Conservation (phyloP, 2,797 vertebrate species). For the Iguana delicatissima region DNA sequence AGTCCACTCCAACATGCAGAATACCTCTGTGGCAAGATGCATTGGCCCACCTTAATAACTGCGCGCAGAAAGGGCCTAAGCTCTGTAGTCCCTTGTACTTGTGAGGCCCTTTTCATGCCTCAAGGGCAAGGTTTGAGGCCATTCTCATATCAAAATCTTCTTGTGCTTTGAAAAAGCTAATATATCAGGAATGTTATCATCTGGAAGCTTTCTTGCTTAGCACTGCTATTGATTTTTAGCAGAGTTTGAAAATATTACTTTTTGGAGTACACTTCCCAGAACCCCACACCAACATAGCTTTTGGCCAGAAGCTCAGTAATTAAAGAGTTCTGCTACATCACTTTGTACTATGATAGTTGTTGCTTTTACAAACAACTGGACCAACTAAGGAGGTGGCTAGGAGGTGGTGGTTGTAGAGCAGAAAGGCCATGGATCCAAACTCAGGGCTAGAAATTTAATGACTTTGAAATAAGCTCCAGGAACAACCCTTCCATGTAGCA, state of each 20-base stretch:
- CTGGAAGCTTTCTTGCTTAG: not conserved
- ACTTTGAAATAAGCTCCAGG: not conserved
- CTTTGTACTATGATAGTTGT: conserved; percentile 19
- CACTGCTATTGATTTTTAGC: not conserved
- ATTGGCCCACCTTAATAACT: no score
- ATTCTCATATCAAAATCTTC: not conserved
- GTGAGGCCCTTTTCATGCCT: no score
- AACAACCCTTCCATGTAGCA: conserved; percentile 3
- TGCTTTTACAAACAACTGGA: conserved; percentile 36
- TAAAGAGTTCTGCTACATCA: not conserved
- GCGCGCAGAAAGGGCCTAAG: no score
- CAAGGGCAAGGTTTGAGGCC: not conserved
- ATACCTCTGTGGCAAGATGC: no score
- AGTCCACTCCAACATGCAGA: no score
- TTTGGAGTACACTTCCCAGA: no score
- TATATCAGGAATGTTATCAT: not conserved
- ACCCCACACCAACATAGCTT: no score
- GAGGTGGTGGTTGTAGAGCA: conserved; percentile 42
- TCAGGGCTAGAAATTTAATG: conserved; percentile 42
- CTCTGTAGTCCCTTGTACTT: not conserved
- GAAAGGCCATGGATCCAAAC: conserved; percentile 42
- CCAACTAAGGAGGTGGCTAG: conserved; percentile 25
- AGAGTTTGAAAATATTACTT: no score
- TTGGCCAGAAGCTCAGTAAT: no score
- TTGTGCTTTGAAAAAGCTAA: not conserved